Conservation (phyloP, 2,888 invertebrate genomes). For the Metopia argyrocephala region DNA sequence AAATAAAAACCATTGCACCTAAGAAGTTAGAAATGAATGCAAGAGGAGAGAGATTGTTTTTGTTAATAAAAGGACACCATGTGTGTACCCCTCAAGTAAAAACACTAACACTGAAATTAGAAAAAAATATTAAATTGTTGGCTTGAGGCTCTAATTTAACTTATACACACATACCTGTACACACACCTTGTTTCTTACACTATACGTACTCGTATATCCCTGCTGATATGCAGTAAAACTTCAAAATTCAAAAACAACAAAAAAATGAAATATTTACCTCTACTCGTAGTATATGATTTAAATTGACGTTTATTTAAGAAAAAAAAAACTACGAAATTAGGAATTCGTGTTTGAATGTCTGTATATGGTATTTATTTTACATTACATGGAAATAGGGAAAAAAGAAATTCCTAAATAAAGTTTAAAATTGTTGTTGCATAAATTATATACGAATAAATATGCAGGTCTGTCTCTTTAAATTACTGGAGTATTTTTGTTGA, state of each 20-base stretch:
- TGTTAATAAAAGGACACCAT: neutral
- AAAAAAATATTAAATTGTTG: neutral
- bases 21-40: neutral
- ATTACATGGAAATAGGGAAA: neutral
- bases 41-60: neutral
- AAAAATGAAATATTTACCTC: constrained; percentile 37
- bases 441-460: too few species aligned
- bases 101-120: neutral
- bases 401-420: neutral
- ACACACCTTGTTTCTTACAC: neutral
- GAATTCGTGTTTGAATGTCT: neutral
- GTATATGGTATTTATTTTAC: neutral
- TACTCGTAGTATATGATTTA: constrained; percentile 48
- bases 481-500: constrained; percentile 1
- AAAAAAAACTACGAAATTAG: neutral
- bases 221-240: constrained; percentile 24
- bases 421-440: constrained; percentile 21
- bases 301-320: constrained; percentile 53
- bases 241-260: neutral
- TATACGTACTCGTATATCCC: neutral
- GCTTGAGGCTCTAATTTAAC: neutral
- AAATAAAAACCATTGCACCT: neutral
- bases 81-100: neutral
- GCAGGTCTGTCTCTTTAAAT: constrained; percentile 35
- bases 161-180: neutral